These are phyloP conservation scores for Danaus chrysippus DNA, from an alignment of 2,888 invertebrate species.

Conservation along the genomic window DNA sequence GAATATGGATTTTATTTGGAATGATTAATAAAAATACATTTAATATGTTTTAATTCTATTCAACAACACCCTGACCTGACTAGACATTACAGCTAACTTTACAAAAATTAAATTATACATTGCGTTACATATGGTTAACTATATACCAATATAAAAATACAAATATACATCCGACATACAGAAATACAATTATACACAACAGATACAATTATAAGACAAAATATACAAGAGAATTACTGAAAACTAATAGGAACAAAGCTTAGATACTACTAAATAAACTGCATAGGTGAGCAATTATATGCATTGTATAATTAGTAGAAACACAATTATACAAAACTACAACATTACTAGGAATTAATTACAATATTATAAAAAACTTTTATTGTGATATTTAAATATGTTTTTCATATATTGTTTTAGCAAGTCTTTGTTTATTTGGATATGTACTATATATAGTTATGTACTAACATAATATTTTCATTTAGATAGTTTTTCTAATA, in stretches of 20 bases:
- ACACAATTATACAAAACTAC: no score
- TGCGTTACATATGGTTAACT: slow-evolving; percentile 8
- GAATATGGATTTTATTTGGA: no score
- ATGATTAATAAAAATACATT: neutral
- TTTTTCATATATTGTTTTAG: neutral
- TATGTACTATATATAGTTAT: neutral
- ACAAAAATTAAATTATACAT: slow-evolving; percentile 12
- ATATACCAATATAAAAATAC: slow-evolving; percentile 9
- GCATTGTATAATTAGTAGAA: no score
- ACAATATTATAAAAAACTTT: no score
- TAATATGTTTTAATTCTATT: slow-evolving; percentile 1
- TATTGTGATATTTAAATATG: no score
- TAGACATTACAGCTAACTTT: slow-evolving; percentile 28
- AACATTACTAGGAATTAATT: no score
- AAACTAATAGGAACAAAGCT: slow-evolving; percentile 7
- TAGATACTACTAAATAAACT: slow-evolving; percentile 5
- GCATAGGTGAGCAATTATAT: neutral
- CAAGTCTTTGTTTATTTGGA: slow-evolving; percentile 5
- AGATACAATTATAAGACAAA: slow-evolving; percentile 7
- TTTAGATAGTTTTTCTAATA: slow-evolving; percentile 55
- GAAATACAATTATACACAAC: slow-evolving; percentile 7
- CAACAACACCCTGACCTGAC: slow-evolving; percentile 31
- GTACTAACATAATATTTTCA: slow-evolving; percentile 32
- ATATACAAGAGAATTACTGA: slow-evolving; percentile 10
- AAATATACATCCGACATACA: neutral